Conservation (phyloP, 1,140 invertebrate genomes). For the Drosophila guanche region DNA sequence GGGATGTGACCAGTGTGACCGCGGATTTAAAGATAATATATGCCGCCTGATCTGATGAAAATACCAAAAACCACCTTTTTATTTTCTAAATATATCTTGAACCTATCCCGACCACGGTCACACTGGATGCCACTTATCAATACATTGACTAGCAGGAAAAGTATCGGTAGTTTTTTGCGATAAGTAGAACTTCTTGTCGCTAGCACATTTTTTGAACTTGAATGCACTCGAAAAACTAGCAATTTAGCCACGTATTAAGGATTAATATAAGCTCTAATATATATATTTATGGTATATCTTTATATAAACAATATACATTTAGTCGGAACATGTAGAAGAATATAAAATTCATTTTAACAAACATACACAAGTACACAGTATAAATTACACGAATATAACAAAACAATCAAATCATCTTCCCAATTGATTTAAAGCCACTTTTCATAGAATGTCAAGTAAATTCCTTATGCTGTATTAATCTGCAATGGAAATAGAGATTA, state of each 20-base stretch:
- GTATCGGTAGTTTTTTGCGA: background rate
- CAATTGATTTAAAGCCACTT: conserved; percentile 79
- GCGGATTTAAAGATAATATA: background rate
- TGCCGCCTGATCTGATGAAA: background rate
- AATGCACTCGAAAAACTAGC: background rate
- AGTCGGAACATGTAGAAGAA: conserved; percentile 25
- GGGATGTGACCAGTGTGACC: conserved; percentile 22
- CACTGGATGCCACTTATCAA: background rate
- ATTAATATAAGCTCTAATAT: conserved; percentile 45
- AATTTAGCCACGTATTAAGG: conserved; percentile 12
- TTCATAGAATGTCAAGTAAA: conserved; percentile 50
- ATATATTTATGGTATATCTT: conserved; percentile 50
- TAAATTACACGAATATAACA: conserved; percentile 76
- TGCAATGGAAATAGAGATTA: conserved; percentile 28
- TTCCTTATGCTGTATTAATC: conserved; percentile 83
- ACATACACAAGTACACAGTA: conserved; percentile 64
- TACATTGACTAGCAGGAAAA: too few relatives aligned
- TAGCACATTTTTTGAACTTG: too few relatives aligned
- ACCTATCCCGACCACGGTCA: too few relatives aligned
- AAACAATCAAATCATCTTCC: conserved; percentile 45
- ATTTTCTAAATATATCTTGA: background rate
- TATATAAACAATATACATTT: conserved; percentile 65
- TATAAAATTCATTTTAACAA: conserved; percentile 65
- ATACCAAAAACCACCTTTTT: background rate
- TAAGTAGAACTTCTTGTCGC: too few relatives aligned